phyloP scores from a whole-genome alignment of 1,140 invertebrate genomes.

The Zeugodacus cucurbitae region DNA sequence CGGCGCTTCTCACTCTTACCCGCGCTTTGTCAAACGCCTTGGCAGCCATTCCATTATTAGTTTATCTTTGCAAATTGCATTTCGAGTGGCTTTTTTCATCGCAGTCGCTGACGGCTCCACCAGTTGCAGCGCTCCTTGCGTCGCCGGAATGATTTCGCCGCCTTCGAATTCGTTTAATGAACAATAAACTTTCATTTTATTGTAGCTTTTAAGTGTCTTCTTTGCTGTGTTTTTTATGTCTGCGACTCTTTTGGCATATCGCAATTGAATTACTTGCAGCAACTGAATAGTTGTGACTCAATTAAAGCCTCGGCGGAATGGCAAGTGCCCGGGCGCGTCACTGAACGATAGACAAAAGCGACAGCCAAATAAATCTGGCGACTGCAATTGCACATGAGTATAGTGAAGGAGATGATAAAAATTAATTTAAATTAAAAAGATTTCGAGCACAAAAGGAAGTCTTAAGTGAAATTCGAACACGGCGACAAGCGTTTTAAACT shows the following conservation, averaged over 20 bases:
- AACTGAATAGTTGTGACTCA: constrained; percentile 11
- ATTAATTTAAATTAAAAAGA: neutral
- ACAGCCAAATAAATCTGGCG: neutral
- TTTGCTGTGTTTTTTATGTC: neutral
- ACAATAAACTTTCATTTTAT: neutral
- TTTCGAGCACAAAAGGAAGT: neutral
- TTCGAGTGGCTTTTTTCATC: neutral
- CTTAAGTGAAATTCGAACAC: neutral
- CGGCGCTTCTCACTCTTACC: neutral
- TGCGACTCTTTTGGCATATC: neutral
- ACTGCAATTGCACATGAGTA: neutral
- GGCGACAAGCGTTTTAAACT: neutral
- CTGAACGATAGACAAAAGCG: neutral
- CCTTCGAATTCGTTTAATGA: neutral
- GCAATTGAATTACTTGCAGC: constrained; percentile 21
- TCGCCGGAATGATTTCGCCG: neutral
- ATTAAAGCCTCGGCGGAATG: neutral
- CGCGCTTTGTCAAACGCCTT: neutral
- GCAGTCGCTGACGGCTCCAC: neutral
- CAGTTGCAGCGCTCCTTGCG: neutral
- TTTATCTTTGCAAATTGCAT: constrained; percentile 36
- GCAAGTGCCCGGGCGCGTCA: neutral
- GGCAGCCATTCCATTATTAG: neutral
- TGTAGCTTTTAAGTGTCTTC: neutral
- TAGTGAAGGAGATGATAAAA: neutral